These are phyloP conservation scores for Clarias gariepinus DNA, from an alignment of 2,113 vertebrate genomes.

Conservation along the genomic window DNA sequence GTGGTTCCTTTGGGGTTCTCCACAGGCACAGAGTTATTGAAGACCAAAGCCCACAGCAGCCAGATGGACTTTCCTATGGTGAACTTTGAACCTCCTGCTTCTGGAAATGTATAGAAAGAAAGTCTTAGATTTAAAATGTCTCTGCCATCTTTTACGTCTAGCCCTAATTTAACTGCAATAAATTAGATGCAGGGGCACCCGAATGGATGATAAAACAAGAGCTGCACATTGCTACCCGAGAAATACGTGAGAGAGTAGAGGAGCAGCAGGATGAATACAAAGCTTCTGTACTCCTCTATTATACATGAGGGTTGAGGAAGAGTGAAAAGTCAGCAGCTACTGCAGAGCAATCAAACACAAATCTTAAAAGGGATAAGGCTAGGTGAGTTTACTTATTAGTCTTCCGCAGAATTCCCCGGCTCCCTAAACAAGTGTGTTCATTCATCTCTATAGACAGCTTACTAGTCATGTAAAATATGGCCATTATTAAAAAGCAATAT, in stretches of 20 bases:
- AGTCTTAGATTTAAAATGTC: neutral
- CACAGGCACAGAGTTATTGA: conserved; percentile 95
- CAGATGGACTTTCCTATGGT: conserved; percentile 93
- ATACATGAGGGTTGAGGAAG: conserved; percentile 41
- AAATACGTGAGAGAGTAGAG: neutral
- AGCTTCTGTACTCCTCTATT: conserved; percentile 44
- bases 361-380: neutral
- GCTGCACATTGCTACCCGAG: neutral
- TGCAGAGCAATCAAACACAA: conserved; percentile 43
- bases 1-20: conserved; percentile 94
- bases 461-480: conserved; percentile 8
- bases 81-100: conserved; percentile 84
- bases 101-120: conserved; percentile 57
- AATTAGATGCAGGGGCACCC: neutral
- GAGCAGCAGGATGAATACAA: neutral
- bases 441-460: neutral
- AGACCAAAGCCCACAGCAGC: conserved; percentile 88
- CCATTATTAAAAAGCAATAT: conserved; percentile 31
- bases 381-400: conserved; percentile 29
- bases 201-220: conserved; percentile 12
- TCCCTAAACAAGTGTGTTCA: neutral
- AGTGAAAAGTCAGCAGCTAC: conserved; percentile 33
- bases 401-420: neutral
- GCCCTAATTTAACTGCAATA: neutral
- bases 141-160: neutral